Percentiles rank a stretch among this genome's conserved stretches.
These are phyloP conservation scores for Rhingia rostrata DNA, from an alignment of 2,888 invertebrate genomes.

Conservation along the genomic window DNA sequence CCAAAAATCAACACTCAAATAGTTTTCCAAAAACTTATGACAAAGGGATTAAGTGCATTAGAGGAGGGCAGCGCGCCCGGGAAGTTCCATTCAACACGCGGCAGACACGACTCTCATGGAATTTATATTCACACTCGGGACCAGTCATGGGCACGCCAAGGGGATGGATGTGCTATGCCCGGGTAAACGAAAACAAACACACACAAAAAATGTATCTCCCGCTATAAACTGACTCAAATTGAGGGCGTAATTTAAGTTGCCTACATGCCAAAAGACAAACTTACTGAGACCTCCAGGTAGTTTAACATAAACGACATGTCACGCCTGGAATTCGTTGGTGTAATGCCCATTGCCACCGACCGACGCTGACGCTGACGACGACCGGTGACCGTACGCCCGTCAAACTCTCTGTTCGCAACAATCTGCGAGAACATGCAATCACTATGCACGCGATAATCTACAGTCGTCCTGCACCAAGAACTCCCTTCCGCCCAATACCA, in stretches of 20 bases:
- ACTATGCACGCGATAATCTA: constrained; percentile 71
- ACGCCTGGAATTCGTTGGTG: constrained; percentile 66
- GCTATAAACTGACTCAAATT: constrained; percentile 39
- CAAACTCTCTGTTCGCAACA: constrained; percentile 49
- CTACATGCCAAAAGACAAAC: constrained; percentile 71
- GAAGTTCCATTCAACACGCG: constrained; percentile 29
- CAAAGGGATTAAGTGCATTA: constrained; percentile 47
- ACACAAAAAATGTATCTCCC: constrained; percentile 17
- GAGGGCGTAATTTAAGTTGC: constrained; percentile 69
- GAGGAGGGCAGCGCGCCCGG: background rate
- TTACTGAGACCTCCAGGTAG: constrained; percentile 67
- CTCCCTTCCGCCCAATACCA: background rate
- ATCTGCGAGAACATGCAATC: constrained; percentile 67
- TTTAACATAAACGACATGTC: constrained; percentile 72
- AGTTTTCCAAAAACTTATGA: constrained; percentile 37
- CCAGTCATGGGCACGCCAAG: constrained; percentile 8
- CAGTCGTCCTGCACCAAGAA: constrained; percentile 29
- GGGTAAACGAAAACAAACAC: background rate
- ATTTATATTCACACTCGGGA: constrained; percentile 9
- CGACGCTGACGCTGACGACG: background rate
- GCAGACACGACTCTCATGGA: constrained; percentile 6
- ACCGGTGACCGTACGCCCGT: background rate
- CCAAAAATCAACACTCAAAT: constrained; percentile 68
- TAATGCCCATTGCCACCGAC: constrained; percentile 53
- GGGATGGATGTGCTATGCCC: background rate